Conservation (phyloP, 2,888 invertebrate species). For the Graphium colonna region DNA sequence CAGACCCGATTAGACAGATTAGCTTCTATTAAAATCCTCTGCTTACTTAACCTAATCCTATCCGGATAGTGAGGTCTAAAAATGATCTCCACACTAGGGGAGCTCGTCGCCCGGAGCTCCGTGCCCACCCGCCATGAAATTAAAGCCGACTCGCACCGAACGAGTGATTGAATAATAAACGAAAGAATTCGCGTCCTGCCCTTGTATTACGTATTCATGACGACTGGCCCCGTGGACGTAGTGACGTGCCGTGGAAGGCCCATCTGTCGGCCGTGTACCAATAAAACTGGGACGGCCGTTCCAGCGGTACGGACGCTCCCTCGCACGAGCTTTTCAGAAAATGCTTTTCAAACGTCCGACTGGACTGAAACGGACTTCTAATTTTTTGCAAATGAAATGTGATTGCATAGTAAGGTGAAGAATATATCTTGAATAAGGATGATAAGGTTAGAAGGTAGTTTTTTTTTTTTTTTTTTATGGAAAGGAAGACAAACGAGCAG, state of each 20-base stretch:
- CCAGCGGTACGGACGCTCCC: neutral
- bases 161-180: constrained; percentile 81
- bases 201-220: constrained; percentile 79
- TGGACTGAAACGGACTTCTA: too few relatives aligned
- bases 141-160: constrained; percentile 78
- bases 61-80: constrained; percentile 43
- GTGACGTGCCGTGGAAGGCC: constrained; percentile 42
- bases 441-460: too few relatives aligned
- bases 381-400: too few relatives aligned
- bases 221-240: constrained; percentile 61
- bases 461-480: too few relatives aligned
- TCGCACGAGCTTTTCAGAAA: neutral
- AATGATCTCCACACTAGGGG: constrained; percentile 55
- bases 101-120: constrained; percentile 57
- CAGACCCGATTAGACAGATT: too few relatives aligned
- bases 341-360: neutral
- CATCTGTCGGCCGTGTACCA: constrained; percentile 34
- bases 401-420: too few relatives aligned
- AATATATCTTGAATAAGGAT: too few relatives aligned
- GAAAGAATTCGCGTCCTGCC: constrained; percentile 78
- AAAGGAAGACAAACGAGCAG: neutral
- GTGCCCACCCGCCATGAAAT: constrained; percentile 80
- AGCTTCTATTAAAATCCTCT: too few relatives aligned
- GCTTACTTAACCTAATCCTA: too few relatives aligned
- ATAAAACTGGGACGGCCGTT: constrained; percentile 18